phyloP scores from a whole-genome alignment of 2,797 vertebrate species.

The Schizopygopsis pylzovi region DNA sequence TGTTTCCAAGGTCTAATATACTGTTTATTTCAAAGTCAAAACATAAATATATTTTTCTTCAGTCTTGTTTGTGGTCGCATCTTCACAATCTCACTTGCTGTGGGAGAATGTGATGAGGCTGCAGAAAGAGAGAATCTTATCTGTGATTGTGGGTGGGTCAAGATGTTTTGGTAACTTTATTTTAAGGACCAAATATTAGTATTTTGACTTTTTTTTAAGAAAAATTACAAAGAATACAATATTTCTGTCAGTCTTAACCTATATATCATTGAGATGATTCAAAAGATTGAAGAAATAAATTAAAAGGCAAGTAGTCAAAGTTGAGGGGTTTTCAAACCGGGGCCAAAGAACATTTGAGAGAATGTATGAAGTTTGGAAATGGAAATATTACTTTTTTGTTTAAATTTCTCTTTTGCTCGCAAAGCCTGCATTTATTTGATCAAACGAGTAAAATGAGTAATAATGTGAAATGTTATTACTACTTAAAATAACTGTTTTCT shows the following conservation, averaged over 20 bases:
- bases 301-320: not conserved
- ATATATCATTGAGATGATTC: too few relatives aligned
- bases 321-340: not conserved
- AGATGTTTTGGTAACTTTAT: slow-evolving; percentile 69
- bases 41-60: not conserved
- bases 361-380: not conserved
- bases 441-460: too few relatives aligned
- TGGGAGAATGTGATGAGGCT: slow-evolving; percentile 36
- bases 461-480: too few relatives aligned
- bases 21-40: slow-evolving; percentile 20
- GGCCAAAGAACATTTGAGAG: not conserved
- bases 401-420: too few relatives aligned
- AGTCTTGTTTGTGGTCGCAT: not conserved
- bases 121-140: slow-evolving; percentile 45
- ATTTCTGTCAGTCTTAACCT: too few relatives aligned
- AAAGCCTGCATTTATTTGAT: too few relatives aligned
- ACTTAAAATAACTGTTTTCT: too few relatives aligned
- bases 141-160: slow-evolving; percentile 55
- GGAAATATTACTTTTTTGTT: not conserved
- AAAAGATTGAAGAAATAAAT: too few relatives aligned
- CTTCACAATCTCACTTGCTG: not conserved
- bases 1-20: not conserved
- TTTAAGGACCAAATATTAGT: not conserved
- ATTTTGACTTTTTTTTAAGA: too few relatives aligned
- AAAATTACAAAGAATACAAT: too few relatives aligned